Evolutionary conservation across 2,113 vertebrate species (phyloP).

Genomic region (Pollimyrus isidori): DNA sequence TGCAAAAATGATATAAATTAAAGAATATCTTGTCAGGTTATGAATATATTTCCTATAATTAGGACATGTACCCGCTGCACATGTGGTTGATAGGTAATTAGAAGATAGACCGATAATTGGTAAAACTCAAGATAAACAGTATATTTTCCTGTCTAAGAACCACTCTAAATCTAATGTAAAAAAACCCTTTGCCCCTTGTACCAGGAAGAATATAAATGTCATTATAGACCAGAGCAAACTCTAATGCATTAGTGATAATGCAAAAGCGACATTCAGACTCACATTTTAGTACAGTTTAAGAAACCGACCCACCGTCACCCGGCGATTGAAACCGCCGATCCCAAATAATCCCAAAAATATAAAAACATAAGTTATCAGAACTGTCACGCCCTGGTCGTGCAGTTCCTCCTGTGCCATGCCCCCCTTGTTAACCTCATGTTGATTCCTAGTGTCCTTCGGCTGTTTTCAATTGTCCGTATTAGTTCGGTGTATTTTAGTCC

Average conservation of each 20-base stretch:
- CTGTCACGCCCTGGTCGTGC: too few relatives aligned
- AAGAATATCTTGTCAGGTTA: not conserved
- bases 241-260: not conserved
- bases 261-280: constrained; percentile 44
- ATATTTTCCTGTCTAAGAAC: not conserved
- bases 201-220: not conserved
- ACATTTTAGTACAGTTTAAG: constrained; percentile 78
- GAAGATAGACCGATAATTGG: not conserved
- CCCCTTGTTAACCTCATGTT: too few relatives aligned
- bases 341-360: too few relatives aligned
- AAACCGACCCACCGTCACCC: too few relatives aligned
- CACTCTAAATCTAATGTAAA: not conserved
- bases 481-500: too few relatives aligned
- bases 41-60: not conserved
- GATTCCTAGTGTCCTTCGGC: too few relatives aligned
- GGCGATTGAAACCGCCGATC: too few relatives aligned
- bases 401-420: too few relatives aligned
- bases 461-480: too few relatives aligned
- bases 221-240: not conserved
- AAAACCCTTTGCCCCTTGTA: not conserved
- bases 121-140: not conserved
- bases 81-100: not conserved
- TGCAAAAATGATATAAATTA: not conserved
- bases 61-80: not conserved
- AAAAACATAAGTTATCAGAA: too few relatives aligned